phyloP scores from a whole-genome alignment of 2,888 invertebrate species.

The Lordiphosa fenestrarum region DNA sequence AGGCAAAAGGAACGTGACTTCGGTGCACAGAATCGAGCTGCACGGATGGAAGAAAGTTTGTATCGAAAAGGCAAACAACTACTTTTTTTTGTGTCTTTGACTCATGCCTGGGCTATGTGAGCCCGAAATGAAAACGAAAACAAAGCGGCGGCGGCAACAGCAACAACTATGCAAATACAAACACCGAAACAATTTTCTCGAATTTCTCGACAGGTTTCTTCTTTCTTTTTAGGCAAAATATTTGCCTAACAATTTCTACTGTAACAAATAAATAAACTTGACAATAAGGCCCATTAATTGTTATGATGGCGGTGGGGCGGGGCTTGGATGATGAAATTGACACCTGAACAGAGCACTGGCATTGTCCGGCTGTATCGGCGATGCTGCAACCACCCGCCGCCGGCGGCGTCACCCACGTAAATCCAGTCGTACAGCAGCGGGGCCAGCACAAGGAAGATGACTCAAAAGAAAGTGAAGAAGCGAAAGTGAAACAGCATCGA shows the following conservation, averaged over 20 bases:
- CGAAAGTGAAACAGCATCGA: constrained; percentile 63
- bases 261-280: constrained; percentile 51
- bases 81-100: constrained; percentile 21
- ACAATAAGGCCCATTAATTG: constrained; percentile 69
- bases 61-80: constrained; percentile 14
- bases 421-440: constrained; percentile 36
- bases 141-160: constrained; percentile 26
- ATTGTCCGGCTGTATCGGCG: constrained; percentile 42
- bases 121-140: constrained; percentile 56
- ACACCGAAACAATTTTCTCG: constrained; percentile 47
- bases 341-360: constrained; percentile 41
- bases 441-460: constrained; percentile 28
- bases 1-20: constrained; percentile 63
- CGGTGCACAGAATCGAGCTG: constrained; percentile 57
- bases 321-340: constrained; percentile 25
- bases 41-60: constrained; percentile 64
- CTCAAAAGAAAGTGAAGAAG: constrained; percentile 57
- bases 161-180: constrained; percentile 62
- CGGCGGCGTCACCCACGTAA: constrained; percentile 56
- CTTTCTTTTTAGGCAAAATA: constrained; percentile 55
- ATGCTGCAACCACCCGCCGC: constrained; percentile 51
- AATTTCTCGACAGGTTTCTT: constrained; percentile 67
- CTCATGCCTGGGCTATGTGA: constrained; percentile 50
- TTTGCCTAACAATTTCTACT: constrained; percentile 69
- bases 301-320: constrained; percentile 5